A percentile compares a stretch with the other conserved stretches of the same genome.
These are phyloP conservation scores for Sminthopsis crassicaudata DNA, from an alignment of 2,113 vertebrate genomes.

Conservation along the genomic window DNA sequence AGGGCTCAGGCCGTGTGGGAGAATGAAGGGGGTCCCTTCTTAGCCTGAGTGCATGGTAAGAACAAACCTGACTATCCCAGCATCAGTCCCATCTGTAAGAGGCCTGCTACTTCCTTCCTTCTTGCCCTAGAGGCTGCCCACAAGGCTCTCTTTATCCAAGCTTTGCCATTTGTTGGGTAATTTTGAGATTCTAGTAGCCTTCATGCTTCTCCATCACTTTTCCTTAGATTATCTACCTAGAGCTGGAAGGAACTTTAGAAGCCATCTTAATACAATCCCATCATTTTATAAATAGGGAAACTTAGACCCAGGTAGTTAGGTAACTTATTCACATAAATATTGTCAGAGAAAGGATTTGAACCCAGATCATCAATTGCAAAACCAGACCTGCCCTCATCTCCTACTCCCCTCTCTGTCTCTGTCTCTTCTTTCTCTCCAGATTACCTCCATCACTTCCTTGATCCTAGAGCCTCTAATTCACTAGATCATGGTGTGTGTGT, in stretches of 20 bases:
- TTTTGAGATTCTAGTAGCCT: not conserved
- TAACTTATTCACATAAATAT: not conserved
- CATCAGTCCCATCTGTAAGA: not conserved
- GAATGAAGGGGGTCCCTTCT: not conserved
- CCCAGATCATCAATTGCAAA: not conserved
- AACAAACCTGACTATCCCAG: not conserved
- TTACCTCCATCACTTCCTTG: not conserved
- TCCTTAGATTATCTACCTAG: not conserved
- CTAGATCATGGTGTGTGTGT: no score
- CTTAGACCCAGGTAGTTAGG: not conserved
- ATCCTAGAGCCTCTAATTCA: not conserved
- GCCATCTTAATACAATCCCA: not conserved
- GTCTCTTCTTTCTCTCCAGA: conserved; percentile 10
- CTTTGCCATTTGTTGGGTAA: conserved; percentile 17
- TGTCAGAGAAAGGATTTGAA: not conserved
- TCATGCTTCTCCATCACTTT: not conserved
- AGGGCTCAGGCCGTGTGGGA: conserved; percentile 27
- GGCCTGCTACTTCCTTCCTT: not conserved
- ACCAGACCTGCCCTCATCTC: not conserved
- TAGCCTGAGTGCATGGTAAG: not conserved
- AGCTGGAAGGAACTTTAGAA: not conserved
- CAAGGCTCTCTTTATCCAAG: not conserved
- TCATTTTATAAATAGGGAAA: not conserved
- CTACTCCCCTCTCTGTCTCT: no score
- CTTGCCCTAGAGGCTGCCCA: not conserved